A percentile compares a stretch with the other conserved stretches of the same genome.
Conservation (phyloP, 92 coral and sea anemone genomes). For the Chrysogorgia sp. region DNA sequence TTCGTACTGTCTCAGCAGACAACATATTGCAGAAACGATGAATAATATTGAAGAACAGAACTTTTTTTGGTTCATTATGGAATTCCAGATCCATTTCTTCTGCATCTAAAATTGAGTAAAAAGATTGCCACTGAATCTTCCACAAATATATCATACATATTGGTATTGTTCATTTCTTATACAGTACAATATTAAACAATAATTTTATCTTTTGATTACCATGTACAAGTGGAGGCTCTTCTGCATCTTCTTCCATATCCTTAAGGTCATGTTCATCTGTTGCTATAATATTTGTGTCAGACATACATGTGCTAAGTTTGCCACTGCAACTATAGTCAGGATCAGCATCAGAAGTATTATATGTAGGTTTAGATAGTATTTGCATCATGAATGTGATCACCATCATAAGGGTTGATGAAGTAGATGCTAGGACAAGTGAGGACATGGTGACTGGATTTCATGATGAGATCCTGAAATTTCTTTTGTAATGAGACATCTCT, state of each 20-base stretch:
- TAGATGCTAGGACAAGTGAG: no score
- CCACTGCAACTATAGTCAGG: background rate
- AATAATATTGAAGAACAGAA: slow-evolving; percentile 21
- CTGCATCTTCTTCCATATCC: no score
- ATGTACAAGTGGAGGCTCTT: no score
- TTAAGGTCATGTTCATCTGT: background rate
- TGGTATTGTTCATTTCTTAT: background rate
- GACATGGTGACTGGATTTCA: background rate
- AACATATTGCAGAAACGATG: slow-evolving; percentile 42
- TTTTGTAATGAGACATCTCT: slow-evolving; percentile 6
- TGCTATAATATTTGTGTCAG: background rate
- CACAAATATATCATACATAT: background rate
- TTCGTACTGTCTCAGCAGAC: slow-evolving; percentile 31
- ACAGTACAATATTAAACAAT: no score
- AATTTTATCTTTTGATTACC: no score
- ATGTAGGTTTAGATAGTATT: no score
- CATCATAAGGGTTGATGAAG: slow-evolving; percentile 9
- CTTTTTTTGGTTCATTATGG: background rate
- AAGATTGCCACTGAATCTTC: background rate
- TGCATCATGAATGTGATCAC: background rate
- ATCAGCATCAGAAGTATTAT: background rate
- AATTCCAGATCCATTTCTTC: background rate
- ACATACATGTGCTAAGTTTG: no score
- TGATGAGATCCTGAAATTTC: background rate
- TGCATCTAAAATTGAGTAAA: background rate